These are phyloP conservation scores for Sebastes alutus DNA, from an alignment of 2,797 vertebrate species.

Conservation along the genomic window DNA sequence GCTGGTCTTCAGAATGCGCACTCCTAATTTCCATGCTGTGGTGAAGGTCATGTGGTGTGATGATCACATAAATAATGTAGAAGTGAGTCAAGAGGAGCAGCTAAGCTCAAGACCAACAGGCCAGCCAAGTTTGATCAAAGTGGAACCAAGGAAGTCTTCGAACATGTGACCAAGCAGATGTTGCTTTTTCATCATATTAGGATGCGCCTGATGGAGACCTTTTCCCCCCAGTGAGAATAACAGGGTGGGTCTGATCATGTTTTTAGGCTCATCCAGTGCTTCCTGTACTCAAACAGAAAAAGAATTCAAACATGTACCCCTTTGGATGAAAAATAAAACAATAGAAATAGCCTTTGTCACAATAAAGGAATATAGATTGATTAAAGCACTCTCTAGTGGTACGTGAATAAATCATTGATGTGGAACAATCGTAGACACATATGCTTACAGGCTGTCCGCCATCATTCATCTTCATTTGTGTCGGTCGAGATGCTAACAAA, in stretches of 20 bases:
- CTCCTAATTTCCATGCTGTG: constrained; percentile 47
- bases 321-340: not conserved
- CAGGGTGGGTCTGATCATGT: not conserved
- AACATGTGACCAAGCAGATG: constrained; percentile 11
- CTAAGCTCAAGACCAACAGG: constrained; percentile 18
- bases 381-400: not conserved
- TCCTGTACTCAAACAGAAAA: not conserved
- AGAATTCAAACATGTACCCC: not conserved
- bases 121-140: constrained; percentile 18
- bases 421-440: constrained; percentile 19
- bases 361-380: not conserved
- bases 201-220: not conserved
- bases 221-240: not conserved
- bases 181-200: constrained; percentile 7
- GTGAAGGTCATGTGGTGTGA: constrained; percentile 53
- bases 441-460: constrained; percentile 40
- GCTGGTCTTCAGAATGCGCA: constrained; percentile 7
- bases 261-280: not conserved
- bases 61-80: constrained; percentile 63
- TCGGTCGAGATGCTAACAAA: constrained; percentile 36
- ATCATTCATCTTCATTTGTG: constrained; percentile 65
- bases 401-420: constrained; percentile 18
- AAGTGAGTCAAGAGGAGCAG: constrained; percentile 46
- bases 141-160: constrained; percentile 21
- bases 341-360: not conserved